Conservation (phyloP, 2,888 invertebrate species). For the Tipula unca region DNA sequence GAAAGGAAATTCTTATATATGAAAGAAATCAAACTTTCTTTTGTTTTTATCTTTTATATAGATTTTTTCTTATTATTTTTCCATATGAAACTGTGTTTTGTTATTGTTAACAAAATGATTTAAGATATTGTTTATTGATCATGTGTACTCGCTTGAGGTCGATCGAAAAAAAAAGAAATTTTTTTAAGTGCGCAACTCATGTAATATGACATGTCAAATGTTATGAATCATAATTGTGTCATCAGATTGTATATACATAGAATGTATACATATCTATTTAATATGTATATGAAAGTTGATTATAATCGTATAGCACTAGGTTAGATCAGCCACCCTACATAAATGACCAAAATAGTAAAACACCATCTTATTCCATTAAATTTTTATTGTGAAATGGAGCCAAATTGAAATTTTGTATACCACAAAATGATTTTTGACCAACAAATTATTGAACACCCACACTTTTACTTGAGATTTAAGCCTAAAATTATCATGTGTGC, state of each 20-base stretch:
- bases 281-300: background rate
- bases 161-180: background rate
- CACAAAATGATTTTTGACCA: no score
- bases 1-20: background rate
- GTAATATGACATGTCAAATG: background rate
- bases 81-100: background rate
- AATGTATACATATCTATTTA: background rate
- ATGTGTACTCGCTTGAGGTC: background rate
- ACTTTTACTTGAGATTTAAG: no score
- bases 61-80: background rate
- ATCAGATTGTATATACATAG: background rate
- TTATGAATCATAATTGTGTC: background rate
- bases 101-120: background rate
- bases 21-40: slow-evolving; percentile 3
- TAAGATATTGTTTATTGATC: background rate
- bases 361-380: no score
- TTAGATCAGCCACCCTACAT: no score
- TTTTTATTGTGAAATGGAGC: no score
- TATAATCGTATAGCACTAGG: no score
- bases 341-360: no score
- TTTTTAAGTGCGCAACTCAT: background rate
- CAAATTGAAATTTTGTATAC: no score
- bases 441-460: no score
- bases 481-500: no score
- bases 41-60: background rate